A percentile compares a stretch with the other conserved stretches of the same genome.
phyloP scores from a whole-genome alignment of 2,888 invertebrate species.

The Pachymerium ferrugineum region DNA sequence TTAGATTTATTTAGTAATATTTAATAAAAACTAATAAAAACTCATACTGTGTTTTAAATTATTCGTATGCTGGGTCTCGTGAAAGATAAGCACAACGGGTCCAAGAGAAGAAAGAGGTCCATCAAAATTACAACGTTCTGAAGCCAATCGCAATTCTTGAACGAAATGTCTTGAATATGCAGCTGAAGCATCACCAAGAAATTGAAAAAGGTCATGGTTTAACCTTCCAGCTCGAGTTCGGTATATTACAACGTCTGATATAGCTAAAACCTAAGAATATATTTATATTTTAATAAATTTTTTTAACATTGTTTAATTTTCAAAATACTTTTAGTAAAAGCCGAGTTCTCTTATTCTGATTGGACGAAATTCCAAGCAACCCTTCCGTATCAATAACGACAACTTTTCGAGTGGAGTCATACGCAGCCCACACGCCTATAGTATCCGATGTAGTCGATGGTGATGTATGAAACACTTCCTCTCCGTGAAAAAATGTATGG shows the following conservation, averaged over 20 bases:
- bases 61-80: constrained; percentile 68
- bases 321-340: constrained; percentile 61
- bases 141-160: constrained; percentile 46
- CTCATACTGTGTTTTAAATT: constrained; percentile 56
- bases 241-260: constrained; percentile 73
- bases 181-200: constrained; percentile 68
- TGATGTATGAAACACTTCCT: constrained; percentile 61
- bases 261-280: constrained; percentile 60
- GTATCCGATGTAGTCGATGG: constrained; percentile 66
- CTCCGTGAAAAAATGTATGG: constrained; percentile 62
- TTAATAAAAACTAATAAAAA: no score
- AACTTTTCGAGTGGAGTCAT: constrained; percentile 59
- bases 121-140: constrained; percentile 50
- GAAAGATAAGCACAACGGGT: constrained; percentile 70
- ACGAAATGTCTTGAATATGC: constrained; percentile 69
- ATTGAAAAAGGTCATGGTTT: constrained; percentile 68
- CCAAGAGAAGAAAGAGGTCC: constrained; percentile 57
- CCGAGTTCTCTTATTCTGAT: constrained; percentile 61
- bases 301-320: no score
- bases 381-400: constrained; percentile 76
- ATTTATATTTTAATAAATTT: background rate
- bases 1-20: no score
- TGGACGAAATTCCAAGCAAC: constrained; percentile 59
- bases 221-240: constrained; percentile 68
- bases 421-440: constrained; percentile 70